These are phyloP conservation scores for Drosophila anomalata DNA, from an alignment of 2,888 invertebrate species.

Conservation along the genomic window DNA sequence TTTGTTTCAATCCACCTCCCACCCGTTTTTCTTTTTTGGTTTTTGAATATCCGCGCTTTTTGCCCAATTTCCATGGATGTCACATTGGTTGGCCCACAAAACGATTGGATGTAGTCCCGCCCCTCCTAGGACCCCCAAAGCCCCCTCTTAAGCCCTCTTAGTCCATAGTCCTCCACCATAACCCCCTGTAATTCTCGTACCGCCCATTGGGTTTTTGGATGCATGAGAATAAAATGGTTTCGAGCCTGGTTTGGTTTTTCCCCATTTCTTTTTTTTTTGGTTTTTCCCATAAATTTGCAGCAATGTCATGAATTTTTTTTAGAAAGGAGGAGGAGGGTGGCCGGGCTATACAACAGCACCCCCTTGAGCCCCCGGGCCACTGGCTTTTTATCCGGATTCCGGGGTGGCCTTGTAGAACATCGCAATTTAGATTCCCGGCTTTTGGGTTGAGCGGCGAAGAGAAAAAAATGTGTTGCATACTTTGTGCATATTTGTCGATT, in stretches of 20 bases:
- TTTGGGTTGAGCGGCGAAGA: slow-evolving; percentile 4
- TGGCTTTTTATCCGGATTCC: slow-evolving; percentile 2
- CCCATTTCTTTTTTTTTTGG: slow-evolving; percentile 41
- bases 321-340: background rate
- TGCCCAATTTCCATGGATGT: slow-evolving; percentile 45
- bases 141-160: background rate
- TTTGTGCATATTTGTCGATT: slow-evolving; percentile 69
- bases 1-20: slow-evolving; percentile 68
- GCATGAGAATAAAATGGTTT: slow-evolving; percentile 44
- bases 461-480: slow-evolving; percentile 61
- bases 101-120: slow-evolving; percentile 49
- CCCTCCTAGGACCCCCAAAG: background rate
- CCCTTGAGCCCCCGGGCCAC: background rate
- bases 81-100: slow-evolving; percentile 57
- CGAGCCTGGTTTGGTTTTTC: slow-evolving; percentile 18
- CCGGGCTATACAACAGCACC: background rate
- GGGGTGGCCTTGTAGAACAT: slow-evolving; percentile 40
- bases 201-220: slow-evolving; percentile 19
- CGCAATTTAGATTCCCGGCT: slow-evolving; percentile 21
- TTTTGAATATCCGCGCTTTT: background rate
- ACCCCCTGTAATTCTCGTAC: slow-evolving; percentile 2
- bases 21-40: background rate
- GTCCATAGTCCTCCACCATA: no score
- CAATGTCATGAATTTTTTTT: slow-evolving; percentile 67
- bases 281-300: slow-evolving; percentile 68